A percentile compares a stretch with the other conserved stretches of the same genome.
Evolutionary conservation across 2,113 vertebrate species (phyloP).

Genomic region (Phaethornis superciliosus): DNA sequence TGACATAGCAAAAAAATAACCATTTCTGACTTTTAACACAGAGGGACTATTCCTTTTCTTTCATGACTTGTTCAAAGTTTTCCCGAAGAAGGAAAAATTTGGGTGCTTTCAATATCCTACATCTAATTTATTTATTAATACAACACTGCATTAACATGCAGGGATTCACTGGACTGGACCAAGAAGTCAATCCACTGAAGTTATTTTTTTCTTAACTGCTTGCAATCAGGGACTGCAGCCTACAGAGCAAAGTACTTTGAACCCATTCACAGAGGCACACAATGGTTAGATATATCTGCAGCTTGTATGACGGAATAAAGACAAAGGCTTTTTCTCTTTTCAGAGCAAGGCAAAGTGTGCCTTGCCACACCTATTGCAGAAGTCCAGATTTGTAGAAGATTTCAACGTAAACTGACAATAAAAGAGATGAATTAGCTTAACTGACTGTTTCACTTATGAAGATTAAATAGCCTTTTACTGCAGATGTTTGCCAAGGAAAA

Average conservation of each 20-base stretch:
- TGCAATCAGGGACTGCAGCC: neutral
- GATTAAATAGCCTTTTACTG: slow-evolving; percentile 80
- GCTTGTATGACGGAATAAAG: neutral
- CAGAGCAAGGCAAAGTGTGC: neutral
- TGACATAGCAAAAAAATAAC: neutral
- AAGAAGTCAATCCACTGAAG: neutral
- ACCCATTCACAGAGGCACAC: neutral
- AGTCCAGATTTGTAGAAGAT: slow-evolving; percentile 42
- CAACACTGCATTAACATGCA: neutral
- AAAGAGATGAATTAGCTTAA: slow-evolving; percentile 75
- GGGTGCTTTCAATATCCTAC: neutral
- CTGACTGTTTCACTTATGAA: slow-evolving; percentile 75
- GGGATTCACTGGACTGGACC: neutral
- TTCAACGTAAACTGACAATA: slow-evolving; percentile 72
- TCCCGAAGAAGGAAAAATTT: neutral
- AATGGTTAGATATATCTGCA: neutral
- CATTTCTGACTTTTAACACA: neutral
- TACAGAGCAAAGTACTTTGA: neutral
- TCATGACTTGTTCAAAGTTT: neutral
- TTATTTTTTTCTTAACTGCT: neutral
- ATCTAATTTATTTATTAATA: neutral
- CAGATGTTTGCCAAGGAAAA: slow-evolving; percentile 79
- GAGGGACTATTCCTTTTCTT: neutral
- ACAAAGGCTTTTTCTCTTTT: neutral
- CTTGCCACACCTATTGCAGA: neutral